A percentile compares a stretch with the other conserved stretches of the same genome.
Evolutionary conservation across 2,888 invertebrate genomes (phyloP).

Genomic region (Itoplectis maculator): DNA sequence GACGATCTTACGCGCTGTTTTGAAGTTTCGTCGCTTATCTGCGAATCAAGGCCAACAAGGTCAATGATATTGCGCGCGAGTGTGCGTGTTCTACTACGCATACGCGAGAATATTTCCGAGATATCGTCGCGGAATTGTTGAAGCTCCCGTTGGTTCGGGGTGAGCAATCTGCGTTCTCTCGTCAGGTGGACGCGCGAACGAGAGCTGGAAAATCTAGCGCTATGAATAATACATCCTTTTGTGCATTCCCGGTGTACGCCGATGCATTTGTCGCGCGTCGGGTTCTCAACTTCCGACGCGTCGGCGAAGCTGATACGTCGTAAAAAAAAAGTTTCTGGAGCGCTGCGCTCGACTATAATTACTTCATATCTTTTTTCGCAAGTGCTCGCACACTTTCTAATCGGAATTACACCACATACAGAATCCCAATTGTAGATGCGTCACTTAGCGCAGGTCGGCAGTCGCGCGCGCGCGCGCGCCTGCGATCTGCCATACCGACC

Average conservation of each 20-base stretch:
- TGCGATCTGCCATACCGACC: not conserved
- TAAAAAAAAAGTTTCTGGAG: not conserved
- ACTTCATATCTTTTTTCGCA: not conserved
- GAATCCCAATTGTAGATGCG: not conserved
- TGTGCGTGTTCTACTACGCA: not conserved
- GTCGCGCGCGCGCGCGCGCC: not conserved
- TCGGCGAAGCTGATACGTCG: not conserved
- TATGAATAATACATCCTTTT: not conserved
- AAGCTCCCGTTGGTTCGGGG: not conserved
- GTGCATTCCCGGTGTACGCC: not conserved
- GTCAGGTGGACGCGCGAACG: not conserved
- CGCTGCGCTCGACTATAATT: not conserved
- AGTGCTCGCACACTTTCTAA: not conserved
- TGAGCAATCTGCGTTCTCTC: not conserved
- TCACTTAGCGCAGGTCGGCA: not conserved
- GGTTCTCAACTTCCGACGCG: slow-evolving; percentile 7
- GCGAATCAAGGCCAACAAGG: slow-evolving; percentile 45
- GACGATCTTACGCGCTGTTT: slow-evolving; percentile 22
- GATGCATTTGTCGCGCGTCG: not conserved
- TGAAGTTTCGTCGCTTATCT: slow-evolving; percentile 22
- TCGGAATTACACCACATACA: not conserved
- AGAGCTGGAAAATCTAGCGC: not conserved
- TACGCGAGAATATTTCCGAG: not conserved
- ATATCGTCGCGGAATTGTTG: not conserved
- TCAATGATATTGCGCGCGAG: slow-evolving; percentile 36